Conservation (phyloP, 2,888 invertebrate genomes). For the Diaprepes abbreviatus region DNA sequence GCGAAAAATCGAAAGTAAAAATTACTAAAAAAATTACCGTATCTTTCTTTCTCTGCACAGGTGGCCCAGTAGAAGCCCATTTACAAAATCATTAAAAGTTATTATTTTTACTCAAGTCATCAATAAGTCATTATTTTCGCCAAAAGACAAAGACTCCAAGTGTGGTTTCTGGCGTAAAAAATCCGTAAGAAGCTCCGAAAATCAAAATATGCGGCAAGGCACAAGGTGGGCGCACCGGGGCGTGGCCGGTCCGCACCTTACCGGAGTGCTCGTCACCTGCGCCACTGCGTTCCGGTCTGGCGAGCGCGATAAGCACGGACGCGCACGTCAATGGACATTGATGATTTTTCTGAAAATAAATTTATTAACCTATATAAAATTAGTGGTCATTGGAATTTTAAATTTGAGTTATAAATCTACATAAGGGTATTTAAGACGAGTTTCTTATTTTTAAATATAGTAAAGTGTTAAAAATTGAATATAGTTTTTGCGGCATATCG, state of each 20-base stretch:
- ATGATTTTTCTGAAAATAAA: background rate
- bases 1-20: too few species aligned
- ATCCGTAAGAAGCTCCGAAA: constrained; percentile 16
- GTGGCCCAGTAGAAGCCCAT: too few species aligned
- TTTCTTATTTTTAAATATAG: too few species aligned
- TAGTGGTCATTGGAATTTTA: too few species aligned
- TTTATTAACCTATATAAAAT: too few species aligned
- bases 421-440: too few species aligned
- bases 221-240: constrained; percentile 38
- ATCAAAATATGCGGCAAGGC: constrained; percentile 31
- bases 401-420: too few species aligned
- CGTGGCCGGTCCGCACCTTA: constrained; percentile 11
- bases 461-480: too few species aligned
- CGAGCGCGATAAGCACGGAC: background rate
- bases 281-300: constrained; percentile 33
- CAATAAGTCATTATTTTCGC: constrained; percentile 9
- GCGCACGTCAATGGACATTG: constrained; percentile 5
- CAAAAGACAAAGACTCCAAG: constrained; percentile 3
- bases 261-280: constrained; percentile 28
- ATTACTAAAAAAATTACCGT: too few species aligned
- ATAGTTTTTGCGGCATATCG: too few species aligned
- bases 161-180: constrained; percentile 26
- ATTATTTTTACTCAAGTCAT: background rate
- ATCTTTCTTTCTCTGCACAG: too few species aligned
- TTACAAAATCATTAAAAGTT: too few species aligned